Evolutionary conservation across 1,140 invertebrate genomes (phyloP).

Genomic region (Aphidius ervi): DNA sequence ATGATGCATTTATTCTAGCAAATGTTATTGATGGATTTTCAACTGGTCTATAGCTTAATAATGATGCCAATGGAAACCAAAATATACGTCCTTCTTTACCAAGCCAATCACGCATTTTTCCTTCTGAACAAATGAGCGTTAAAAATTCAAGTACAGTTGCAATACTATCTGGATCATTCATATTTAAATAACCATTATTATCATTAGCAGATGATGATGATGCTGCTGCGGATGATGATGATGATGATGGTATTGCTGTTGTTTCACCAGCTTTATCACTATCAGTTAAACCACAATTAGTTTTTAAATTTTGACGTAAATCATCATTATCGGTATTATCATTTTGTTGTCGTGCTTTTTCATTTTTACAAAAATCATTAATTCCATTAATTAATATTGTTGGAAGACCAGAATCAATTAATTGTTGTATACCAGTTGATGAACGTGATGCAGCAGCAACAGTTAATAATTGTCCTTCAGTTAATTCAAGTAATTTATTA

Average conservation of each 20-base stretch:
- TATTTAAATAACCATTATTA: conserved; percentile 33
- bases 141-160: conserved; percentile 75
- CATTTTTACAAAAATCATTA: conserved; percentile 38
- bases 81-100: conserved; percentile 75
- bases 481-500: conserved; percentile 51
- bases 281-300: conserved; percentile 43
- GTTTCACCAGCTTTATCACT: conserved; percentile 49
- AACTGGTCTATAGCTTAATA: conserved; percentile 62
- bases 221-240: too few relatives aligned
- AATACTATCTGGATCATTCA: conserved; percentile 56
- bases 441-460: conserved; percentile 75
- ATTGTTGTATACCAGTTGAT: conserved; percentile 65
- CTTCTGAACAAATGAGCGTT: conserved; percentile 72
- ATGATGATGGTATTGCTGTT: conserved; percentile 12
- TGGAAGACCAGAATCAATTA: conserved; percentile 74
- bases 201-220: background rate
- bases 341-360: conserved; percentile 32
- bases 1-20: conserved; percentile 48
- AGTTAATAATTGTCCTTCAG: conserved; percentile 66
- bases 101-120: conserved; percentile 81
- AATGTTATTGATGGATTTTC: conserved; percentile 49
- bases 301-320: conserved; percentile 16
- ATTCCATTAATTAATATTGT: conserved; percentile 60
- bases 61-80: conserved; percentile 74
- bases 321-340: conserved; percentile 20